Evolutionary conservation across 2,797 vertebrate genomes (phyloP), one percentile per base, ranked within the genome.

Genomic region (Cuniculus paca): DNA sequence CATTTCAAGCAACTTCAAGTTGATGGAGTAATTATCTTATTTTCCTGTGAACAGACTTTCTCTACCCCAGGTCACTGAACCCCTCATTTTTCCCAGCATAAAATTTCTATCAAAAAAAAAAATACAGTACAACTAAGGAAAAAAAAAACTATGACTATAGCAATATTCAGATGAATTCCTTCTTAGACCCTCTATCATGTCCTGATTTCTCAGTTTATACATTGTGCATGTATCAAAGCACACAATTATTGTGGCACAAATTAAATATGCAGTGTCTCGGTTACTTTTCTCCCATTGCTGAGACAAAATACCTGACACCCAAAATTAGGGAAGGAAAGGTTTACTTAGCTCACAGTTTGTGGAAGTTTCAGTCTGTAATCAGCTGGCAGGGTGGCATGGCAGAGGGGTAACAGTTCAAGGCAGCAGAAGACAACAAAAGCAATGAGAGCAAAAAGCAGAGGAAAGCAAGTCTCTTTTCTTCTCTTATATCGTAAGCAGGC

Each of bases 1-100:
- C 74, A 82, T 86, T 74, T 42, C 83, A 85, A 83, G 68, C 26
- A 94, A 28, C 39, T 93, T 52, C 68, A 93, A 24, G 75, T 84
- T 83, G 70, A 31, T 90, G n/a, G 45, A 56, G 13, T 68, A 48
- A 86, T 89, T 86, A 61, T 13, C 65, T 87, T 85, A 74, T 0
- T 3, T 28, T 78, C 68, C 68, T 78, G 31, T 74, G n/a, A 91
- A 36, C 75, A 79, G n/a, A 70, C 52, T 80, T 85, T 1, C 72
- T 90, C 70, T 95, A 34, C 56, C 56, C 90, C 42, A 75, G 56
- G n/a, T 88, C 31, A 61, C 34, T 17, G 45, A 87, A 65, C 1
- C 61, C 72, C 39, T 91, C 72, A 42, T 65, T 63, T 80, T 91
- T 68, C 60, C 50, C 17, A 74, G 52, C 56, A 79, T 61, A 88